Conservation (phyloP, 2,797 vertebrate genomes). For the Poeciliopsis presidionis region DNA sequence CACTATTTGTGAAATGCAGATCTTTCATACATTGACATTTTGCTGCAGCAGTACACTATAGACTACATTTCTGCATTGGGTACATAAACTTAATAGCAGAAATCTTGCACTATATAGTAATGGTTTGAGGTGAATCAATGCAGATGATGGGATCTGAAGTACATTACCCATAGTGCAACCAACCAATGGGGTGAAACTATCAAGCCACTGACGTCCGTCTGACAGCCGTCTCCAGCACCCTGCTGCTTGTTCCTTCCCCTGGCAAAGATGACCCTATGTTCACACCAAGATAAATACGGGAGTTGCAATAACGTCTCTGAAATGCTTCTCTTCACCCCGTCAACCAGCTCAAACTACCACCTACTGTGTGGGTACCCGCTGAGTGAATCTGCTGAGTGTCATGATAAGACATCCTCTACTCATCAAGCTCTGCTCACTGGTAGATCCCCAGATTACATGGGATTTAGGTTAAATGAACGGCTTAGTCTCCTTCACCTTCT, state of each 20-base stretch:
- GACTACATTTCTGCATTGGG: background rate
- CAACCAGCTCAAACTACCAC: constrained; percentile 61
- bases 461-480: constrained; percentile 15
- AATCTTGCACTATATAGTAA: background rate
- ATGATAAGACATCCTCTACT: constrained; percentile 56
- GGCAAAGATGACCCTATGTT: constrained; percentile 66
- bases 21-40: constrained; percentile 38
- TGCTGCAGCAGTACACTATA: constrained; percentile 16
- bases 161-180: constrained; percentile 32
- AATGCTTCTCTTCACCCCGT: constrained; percentile 30
- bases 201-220: constrained; percentile 40
- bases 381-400: constrained; percentile 61
- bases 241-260: constrained; percentile 65
- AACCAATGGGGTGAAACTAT: constrained; percentile 46
- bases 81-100: background rate
- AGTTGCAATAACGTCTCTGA: constrained; percentile 41
- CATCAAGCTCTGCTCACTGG: constrained; percentile 28
- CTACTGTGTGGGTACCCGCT: constrained; percentile 62
- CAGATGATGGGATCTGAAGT: constrained; percentile 16
- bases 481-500: constrained; percentile 11
- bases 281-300: constrained; percentile 60
- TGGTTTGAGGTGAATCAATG: background rate
- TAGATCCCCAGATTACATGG: constrained; percentile 30
- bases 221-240: constrained; percentile 74
- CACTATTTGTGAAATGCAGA: constrained; percentile 55